phyloP scores from a whole-genome alignment of 2,113 vertebrate genomes.

The Pomatostomus ruficeps region DNA sequence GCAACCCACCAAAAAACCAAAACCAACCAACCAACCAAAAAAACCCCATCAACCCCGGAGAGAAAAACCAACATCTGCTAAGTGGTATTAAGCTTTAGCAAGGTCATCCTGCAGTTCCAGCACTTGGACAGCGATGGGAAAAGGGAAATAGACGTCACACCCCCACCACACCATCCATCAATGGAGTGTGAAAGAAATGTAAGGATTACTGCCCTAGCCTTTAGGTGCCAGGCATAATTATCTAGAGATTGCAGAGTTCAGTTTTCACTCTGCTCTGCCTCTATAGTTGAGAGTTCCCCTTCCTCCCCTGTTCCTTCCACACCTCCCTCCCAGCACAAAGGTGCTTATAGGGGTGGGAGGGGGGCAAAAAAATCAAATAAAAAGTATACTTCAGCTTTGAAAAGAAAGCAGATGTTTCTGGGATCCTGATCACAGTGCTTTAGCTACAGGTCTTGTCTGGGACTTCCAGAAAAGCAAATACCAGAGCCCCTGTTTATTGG shows the following conservation, averaged over 20 bases:
- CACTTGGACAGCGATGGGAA: conserved; percentile 38
- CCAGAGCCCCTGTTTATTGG: conserved; percentile 13
- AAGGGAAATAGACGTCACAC: not conserved
- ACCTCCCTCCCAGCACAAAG: not conserved
- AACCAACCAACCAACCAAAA: not conserved
- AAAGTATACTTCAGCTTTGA: not conserved
- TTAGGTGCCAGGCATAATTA: conserved; percentile 12
- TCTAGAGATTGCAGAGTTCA: not conserved
- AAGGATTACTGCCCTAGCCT: not conserved
- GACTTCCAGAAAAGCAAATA: conserved; percentile 26
- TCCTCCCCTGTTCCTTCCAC: not conserved
- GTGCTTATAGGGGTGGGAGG: not conserved
- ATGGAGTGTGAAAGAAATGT: conserved; percentile 41
- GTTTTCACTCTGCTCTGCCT: not conserved
- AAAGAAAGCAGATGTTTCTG: conserved; percentile 49
- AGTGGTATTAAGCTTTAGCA: not conserved
- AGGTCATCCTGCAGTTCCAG: conserved; percentile 22
- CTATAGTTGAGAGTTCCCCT: not conserved
- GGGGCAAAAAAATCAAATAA: not conserved
- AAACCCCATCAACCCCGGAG: not conserved
- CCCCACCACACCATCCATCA: conserved; percentile 21
- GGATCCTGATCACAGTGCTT: not conserved
- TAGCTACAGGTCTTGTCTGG: not conserved
- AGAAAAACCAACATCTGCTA: not conserved
- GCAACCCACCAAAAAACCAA: not conserved